Percentiles rank a stretch among this genome's conserved stretches.
Conservation (phyloP, 2,888 invertebrate genomes). For the Callimorpha dominula region DNA sequence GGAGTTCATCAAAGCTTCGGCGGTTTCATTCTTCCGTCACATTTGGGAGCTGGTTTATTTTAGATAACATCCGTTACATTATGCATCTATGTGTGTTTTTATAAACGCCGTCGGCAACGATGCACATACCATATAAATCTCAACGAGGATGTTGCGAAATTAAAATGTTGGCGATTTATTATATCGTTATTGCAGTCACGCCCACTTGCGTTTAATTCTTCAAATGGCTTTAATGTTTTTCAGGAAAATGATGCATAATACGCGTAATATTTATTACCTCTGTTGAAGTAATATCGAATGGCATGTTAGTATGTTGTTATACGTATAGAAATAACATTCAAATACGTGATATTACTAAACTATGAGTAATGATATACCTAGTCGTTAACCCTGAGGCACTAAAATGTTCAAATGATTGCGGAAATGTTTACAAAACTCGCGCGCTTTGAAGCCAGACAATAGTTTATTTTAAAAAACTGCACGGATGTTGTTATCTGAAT, state of each 20-base stretch:
- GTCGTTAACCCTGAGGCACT: conserved; percentile 2
- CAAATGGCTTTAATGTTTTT: conserved; percentile 15
- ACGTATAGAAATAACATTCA: not conserved
- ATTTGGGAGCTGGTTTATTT: conserved; percentile 46
- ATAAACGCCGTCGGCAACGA: conserved; percentile 16
- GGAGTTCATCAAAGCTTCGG: not conserved
- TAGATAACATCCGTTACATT: conserved; percentile 42
- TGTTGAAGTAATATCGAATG: conserved; percentile 1
- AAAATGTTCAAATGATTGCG: not conserved
- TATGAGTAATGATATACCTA: not conserved
- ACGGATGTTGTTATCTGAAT: conserved; percentile 34
- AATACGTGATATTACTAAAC: not conserved
- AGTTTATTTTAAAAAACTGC: conserved; percentile 1
- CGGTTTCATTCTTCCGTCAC: conserved; percentile 13
- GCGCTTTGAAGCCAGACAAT: not conserved
- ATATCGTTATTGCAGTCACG: conserved; percentile 22
- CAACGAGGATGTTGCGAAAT: conserved; percentile 34
- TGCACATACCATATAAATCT: conserved; percentile 28
- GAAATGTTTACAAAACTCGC: not conserved
- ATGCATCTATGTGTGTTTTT: conserved; percentile 29
- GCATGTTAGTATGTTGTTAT: not conserved
- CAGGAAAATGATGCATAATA: conserved; percentile 12
- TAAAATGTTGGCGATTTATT: conserved; percentile 15
- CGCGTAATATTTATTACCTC: conserved; percentile 13
- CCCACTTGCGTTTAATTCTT: conserved; percentile 23